Conservation (phyloP, 2,113 vertebrate genomes). For the Chaetodon auriga region DNA sequence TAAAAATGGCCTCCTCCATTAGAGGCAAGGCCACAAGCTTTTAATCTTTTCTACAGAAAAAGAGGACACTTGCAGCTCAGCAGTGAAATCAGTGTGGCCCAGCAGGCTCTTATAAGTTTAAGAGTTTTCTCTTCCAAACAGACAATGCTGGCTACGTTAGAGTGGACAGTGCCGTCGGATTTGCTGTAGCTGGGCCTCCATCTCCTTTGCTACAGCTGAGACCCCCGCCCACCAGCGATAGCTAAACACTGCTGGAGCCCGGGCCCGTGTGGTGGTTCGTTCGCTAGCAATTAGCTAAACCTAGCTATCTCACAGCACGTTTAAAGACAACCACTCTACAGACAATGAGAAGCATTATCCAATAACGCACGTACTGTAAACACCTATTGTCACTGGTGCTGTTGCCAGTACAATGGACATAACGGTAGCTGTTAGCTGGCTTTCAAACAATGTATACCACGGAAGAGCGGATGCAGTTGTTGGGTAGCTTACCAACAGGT, state of each 20-base stretch:
- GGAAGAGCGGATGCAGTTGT: constrained; percentile 11
- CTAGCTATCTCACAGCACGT: background rate
- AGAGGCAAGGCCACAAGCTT: background rate
- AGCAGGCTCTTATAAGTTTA: no score
- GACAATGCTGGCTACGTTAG: background rate
- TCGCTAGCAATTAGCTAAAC: constrained; percentile 11
- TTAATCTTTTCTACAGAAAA: background rate
- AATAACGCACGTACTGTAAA: background rate
- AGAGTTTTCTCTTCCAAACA: background rate
- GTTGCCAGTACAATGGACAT: background rate
- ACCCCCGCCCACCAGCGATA: constrained; percentile 49
- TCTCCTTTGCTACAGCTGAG: constrained; percentile 3
- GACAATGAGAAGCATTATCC: background rate
- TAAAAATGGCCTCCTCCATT: constrained; percentile 14
- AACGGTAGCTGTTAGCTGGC: background rate
- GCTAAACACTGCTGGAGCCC: background rate
- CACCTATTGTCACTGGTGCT: background rate
- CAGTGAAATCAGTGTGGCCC: background rate
- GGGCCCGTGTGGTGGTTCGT: constrained; percentile 34
- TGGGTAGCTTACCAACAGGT: constrained; percentile 64
- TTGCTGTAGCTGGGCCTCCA: background rate
- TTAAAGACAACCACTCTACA: background rate
- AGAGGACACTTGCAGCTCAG: background rate
- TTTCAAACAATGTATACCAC: background rate
- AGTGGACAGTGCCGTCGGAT: background rate